These are phyloP conservation scores for Idaea straminata DNA, from an alignment of 2,888 invertebrate genomes.

Conservation along the genomic window DNA sequence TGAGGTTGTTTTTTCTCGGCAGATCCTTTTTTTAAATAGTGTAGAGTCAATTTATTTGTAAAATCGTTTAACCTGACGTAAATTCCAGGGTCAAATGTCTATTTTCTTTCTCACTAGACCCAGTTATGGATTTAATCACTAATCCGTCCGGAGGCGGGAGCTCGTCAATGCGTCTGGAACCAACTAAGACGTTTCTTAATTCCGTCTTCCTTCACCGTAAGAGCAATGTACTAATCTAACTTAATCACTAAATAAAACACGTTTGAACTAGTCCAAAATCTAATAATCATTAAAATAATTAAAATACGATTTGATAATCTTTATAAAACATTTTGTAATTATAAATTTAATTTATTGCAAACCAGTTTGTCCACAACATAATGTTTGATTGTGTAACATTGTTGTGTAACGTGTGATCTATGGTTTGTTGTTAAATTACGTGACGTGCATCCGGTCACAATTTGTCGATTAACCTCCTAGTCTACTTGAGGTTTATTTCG, in stretches of 20 bases:
- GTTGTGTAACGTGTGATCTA: not conserved
- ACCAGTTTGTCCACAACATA: not conserved
- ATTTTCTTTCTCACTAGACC: too few species aligned
- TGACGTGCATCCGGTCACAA: not conserved
- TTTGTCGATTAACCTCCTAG: slow-evolving; percentile 1
- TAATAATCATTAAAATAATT: not conserved
- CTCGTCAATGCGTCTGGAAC: too few species aligned
- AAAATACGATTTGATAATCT: not conserved
- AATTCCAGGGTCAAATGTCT: too few species aligned
- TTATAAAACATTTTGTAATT: not conserved
- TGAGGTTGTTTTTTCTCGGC: too few species aligned
- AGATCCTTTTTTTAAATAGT: too few species aligned
- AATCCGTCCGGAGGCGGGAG: too few species aligned
- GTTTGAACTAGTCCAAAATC: not conserved
- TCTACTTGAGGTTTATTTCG: not conserved
- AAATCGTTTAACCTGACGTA: too few species aligned
- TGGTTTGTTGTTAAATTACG: not conserved
- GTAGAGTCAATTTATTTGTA: too few species aligned
- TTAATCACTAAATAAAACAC: not conserved
- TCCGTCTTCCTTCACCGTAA: not conserved
- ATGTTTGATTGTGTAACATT: not conserved
- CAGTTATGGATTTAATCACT: too few species aligned
- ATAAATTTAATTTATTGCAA: not conserved
- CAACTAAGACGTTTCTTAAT: too few species aligned
- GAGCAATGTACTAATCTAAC: not conserved